Evolutionary conservation across 2,797 vertebrate species (phyloP).

Genomic region (Craterocephalus amniculus): DNA sequence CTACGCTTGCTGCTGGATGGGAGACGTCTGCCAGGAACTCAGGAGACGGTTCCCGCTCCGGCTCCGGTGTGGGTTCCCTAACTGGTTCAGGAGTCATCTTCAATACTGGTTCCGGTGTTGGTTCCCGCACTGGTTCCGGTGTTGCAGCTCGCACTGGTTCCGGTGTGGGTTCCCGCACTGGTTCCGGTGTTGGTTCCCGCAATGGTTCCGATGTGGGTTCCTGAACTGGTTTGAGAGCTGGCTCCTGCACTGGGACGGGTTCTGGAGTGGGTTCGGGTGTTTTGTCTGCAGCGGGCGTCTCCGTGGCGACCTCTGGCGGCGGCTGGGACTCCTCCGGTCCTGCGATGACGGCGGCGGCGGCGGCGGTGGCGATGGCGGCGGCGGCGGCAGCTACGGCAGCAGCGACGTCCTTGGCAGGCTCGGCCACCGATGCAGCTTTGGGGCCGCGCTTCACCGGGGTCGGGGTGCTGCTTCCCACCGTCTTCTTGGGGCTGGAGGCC

Average conservation of each 20-base stretch:
- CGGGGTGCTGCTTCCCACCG: constrained; percentile 82
- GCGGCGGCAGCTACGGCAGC: constrained; percentile 49
- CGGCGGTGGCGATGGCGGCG: constrained; percentile 47
- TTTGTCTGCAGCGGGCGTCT: constrained; percentile 28
- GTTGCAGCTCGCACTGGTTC: not conserved
- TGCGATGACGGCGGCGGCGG: constrained; percentile 41
- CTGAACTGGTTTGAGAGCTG: accelerated
- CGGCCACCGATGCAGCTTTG: constrained; percentile 57
- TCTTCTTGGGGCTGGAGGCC: constrained; percentile 79
- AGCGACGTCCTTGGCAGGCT: constrained; percentile 54
- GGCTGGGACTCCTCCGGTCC: constrained; percentile 34
- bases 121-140: constrained; percentile 3
- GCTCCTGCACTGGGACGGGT: not conserved
- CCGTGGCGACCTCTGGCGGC: constrained; percentile 24
- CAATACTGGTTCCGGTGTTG: not conserved
- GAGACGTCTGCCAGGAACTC: constrained; percentile 35
- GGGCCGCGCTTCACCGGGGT: constrained; percentile 82
- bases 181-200: not conserved
- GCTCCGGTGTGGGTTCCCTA: constrained; percentile 6
- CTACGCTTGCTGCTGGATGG: not conserved
- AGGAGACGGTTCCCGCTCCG: not conserved
- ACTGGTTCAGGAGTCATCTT: constrained; percentile 18
- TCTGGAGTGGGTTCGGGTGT: constrained; percentile 20
- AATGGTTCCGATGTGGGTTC: constrained; percentile 2
- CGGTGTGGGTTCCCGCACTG: not conserved